A percentile compares a stretch with the other conserved stretches of the same genome.
These are phyloP conservation scores for Tridacna crocea DNA, from an alignment of 2,888 invertebrate species.

Conservation along the genomic window DNA sequence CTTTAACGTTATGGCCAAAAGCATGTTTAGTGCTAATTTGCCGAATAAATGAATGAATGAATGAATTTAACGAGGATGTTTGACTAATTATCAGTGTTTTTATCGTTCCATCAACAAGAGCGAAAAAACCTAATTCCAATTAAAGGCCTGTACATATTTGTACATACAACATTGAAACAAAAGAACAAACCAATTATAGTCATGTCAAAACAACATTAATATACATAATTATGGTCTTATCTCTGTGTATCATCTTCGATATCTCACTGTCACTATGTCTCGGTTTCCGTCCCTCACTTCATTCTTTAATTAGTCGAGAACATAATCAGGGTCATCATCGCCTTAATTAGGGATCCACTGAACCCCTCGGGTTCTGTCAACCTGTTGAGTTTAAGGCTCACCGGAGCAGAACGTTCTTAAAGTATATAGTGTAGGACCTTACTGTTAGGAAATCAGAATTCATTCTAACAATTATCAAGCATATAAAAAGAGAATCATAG, in stretches of 20 bases:
- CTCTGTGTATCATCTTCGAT: conserved; percentile 12
- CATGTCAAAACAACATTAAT: conserved; percentile 25
- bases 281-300: conserved; percentile 1
- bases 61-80: neutral
- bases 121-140: conserved; percentile 30
- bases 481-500: too few species aligned
- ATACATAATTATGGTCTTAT: conserved; percentile 21
- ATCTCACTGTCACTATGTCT: neutral
- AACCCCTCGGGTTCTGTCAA: neutral
- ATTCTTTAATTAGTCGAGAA: conserved; percentile 31
- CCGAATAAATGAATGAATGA: too few species aligned
- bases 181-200: conserved; percentile 23
- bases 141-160: conserved; percentile 20
- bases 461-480: neutral
- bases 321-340: conserved; percentile 28
- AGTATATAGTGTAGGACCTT: conserved; percentile 26
- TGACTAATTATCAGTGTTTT: neutral
- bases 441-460: conserved; percentile 8
- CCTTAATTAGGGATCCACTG: neutral
- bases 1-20: too few species aligned
- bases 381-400: conserved; percentile 25
- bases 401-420: conserved; percentile 33
- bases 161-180: conserved; percentile 32
- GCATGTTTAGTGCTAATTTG: too few species aligned
- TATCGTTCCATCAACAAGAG: conserved; percentile 7